phyloP scores from a whole-genome alignment of 2,888 invertebrate genomes.

The Tetragonula carbonaria region DNA sequence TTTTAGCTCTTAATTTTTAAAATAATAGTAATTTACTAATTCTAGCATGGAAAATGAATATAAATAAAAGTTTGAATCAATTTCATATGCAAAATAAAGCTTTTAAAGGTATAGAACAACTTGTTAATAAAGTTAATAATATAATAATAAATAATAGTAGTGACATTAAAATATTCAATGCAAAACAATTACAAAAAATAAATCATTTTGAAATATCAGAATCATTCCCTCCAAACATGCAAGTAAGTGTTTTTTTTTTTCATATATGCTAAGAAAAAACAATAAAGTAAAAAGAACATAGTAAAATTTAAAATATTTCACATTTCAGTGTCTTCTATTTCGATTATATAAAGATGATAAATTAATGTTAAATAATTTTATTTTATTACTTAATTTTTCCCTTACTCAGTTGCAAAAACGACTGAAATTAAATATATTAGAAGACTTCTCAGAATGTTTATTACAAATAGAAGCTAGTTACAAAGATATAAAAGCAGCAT shows the following conservation, averaged over 20 bases:
- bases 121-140: conserved; percentile 63
- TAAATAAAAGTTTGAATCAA: conserved; percentile 54
- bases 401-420: conserved; percentile 64
- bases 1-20: conserved; percentile 19
- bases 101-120: conserved; percentile 63
- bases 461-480: conserved; percentile 73
- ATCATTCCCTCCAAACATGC: conserved; percentile 71
- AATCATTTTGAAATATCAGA: conserved; percentile 67
- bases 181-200: conserved; percentile 67
- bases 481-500: conserved; percentile 70
- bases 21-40: conserved; percentile 34
- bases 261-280: background rate
- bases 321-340: conserved; percentile 70
- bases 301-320: conserved; percentile 3
- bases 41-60: conserved; percentile 74
- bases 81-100: conserved; percentile 58
- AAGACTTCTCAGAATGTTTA: conserved; percentile 69
- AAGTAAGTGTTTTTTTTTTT: conserved; percentile 63
- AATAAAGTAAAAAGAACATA: background rate
- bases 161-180: conserved; percentile 71
- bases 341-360: conserved; percentile 72
- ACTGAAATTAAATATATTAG: conserved; percentile 55
- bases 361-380: conserved; percentile 72
- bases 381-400: conserved; percentile 67
- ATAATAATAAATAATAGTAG: conserved; percentile 69